These are phyloP conservation scores for Halcyon leucocephala DNA, from an alignment of 2,797 vertebrate species.

Conservation along the genomic window DNA sequence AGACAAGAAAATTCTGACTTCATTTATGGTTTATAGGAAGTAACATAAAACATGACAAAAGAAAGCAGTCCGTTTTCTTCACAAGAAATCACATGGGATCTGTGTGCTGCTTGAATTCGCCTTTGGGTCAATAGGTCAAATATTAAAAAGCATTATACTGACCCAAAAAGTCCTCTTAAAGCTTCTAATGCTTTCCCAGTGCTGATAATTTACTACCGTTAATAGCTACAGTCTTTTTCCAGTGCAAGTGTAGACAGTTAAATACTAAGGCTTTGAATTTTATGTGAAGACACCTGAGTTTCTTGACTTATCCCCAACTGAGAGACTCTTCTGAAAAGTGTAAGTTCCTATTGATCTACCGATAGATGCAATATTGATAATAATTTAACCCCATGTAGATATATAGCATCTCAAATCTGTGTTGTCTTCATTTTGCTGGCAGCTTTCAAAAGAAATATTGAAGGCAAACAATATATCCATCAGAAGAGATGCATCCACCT, in stretches of 20 bases:
- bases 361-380: background rate
- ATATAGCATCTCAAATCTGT: background rate
- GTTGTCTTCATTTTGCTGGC: background rate
- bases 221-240: constrained; percentile 6
- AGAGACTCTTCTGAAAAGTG: background rate
- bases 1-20: constrained; percentile 55
- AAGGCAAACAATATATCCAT: background rate
- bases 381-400: background rate
- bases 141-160: constrained; percentile 51
- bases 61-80: constrained; percentile 43
- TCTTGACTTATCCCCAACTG: background rate
- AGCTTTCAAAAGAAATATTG: background rate
- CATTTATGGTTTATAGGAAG: constrained; percentile 61
- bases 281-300: background rate
- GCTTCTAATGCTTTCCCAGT: constrained; percentile 24
- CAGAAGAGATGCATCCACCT: background rate
- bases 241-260: background rate
- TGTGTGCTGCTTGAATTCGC: constrained; percentile 24
- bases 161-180: constrained; percentile 54
- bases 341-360: background rate
- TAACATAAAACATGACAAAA: constrained; percentile 48
- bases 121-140: constrained; percentile 56
- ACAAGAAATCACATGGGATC: constrained; percentile 36
- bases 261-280: constrained; percentile 20
- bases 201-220: constrained; percentile 36